Base-by-base conservation (phyloP, 2,797 vertebrate genomes). In the Gymnoscopelus braueri region DNA sequence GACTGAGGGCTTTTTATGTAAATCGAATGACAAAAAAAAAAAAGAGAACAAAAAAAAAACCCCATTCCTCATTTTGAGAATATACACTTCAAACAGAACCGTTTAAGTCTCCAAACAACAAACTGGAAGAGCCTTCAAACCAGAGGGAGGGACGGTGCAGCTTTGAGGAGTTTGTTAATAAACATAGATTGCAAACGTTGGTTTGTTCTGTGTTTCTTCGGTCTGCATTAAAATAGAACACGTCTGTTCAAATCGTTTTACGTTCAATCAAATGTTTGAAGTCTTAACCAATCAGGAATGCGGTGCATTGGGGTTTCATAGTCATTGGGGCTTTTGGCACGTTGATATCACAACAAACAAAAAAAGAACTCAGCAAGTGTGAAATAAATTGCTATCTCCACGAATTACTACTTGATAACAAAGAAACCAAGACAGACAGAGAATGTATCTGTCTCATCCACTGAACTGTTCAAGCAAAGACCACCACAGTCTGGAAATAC, bases 1-100 rank as follows among this genome's bases (percentile, higher is more conserved):
- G 75, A 91, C 91, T 90, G 84, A 78, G 39, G 91, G 90, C 82
- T 88, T 92, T 92, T 93, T 94, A 94, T 95, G 94, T 91, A 94
- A 94, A 94, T 94, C 77, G 71, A 71, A 84, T 88, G 82, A 87
- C 83, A 87, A 83, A 88, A 88, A 91, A 73, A 65, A 8, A 29
- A 23, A 47, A 29, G 3, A 24, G 23, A 39, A 3, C 23, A n/a
- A 51, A 84, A 93, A 3, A 54, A n/a, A 51, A 84, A 93, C 85
- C 86, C 84, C 89, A 89, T 93, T 92, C 86, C 77, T 64, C 84
- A 88, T 91, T 80, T 78, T 82, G 78, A 61, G 63, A 83, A 89
- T 75, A 58, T 72, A 83, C 89, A 92, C 93, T 94, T 94, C 91
- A 94, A 93, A 94, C 87, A 78, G 88, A 92, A 87, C 87, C 86